phyloP scores from a whole-genome alignment of 2,797 vertebrate genomes.

The Danio albolineatus region DNA sequence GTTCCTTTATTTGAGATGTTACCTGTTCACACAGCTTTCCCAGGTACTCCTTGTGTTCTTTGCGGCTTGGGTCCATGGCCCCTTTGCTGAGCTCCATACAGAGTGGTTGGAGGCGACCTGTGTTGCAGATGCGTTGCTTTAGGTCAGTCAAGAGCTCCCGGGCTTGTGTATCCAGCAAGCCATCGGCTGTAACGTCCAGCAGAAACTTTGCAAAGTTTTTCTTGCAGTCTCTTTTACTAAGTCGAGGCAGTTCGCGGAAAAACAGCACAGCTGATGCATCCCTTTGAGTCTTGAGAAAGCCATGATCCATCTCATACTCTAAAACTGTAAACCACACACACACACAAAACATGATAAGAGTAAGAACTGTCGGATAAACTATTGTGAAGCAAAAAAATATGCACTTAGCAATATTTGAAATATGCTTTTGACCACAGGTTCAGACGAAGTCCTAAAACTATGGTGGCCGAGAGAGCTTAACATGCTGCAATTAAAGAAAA shows the following conservation, averaged over 20 bases:
- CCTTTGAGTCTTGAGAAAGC: constrained; percentile 67
- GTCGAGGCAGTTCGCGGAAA: constrained; percentile 76
- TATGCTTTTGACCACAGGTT: no score
- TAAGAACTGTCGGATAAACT: no score
- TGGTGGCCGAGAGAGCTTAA: no score
- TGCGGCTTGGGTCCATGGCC: constrained; percentile 67
- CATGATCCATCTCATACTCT: constrained; percentile 79
- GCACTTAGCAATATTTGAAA: no score
- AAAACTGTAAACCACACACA: constrained; percentile 69
- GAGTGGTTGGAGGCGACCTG: constrained; percentile 72
- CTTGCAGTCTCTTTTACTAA: constrained; percentile 66
- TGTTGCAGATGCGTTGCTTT: constrained; percentile 72
- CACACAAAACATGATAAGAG: background rate
- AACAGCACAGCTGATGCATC: constrained; percentile 72
- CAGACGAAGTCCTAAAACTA: no score
- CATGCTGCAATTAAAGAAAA: no score
- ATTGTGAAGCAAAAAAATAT: no score
- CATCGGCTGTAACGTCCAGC: constrained; percentile 72
- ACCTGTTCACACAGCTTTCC: constrained; percentile 79
- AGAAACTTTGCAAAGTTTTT: constrained; percentile 68
- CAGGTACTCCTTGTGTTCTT: constrained; percentile 80
- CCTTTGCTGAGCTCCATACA: constrained; percentile 74
- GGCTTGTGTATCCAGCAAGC: constrained; percentile 75
- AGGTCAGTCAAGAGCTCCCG: constrained; percentile 75
- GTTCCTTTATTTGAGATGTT: constrained; percentile 76